Evolutionary conservation across 2,797 vertebrate species (phyloP).

Genomic region (Megaceryle alcyon): DNA sequence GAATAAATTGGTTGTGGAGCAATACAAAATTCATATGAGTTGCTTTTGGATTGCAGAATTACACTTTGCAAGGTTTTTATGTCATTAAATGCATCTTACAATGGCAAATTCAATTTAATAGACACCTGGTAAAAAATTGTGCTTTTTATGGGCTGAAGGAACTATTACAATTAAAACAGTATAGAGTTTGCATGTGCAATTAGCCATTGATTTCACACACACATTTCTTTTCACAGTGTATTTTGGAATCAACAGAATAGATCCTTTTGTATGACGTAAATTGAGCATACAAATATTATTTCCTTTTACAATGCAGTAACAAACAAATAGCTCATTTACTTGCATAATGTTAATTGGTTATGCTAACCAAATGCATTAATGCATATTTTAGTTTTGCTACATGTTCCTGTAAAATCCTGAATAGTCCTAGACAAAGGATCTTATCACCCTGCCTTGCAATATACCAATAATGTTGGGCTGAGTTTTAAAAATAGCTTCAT

Average conservation of each 20-base stretch:
- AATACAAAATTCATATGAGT: neutral
- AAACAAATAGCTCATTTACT: constrained; percentile 38
- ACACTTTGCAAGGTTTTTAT: neutral
- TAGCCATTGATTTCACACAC: neutral
- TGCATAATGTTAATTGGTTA: constrained; percentile 30
- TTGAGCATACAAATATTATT: constrained; percentile 26
- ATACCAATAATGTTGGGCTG: neutral
- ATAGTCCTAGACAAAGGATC: neutral
- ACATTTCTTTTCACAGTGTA: neutral
- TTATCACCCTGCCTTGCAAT: neutral
- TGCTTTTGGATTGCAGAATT: neutral
- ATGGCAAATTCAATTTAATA: neutral
- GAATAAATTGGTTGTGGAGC: neutral
- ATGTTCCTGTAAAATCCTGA: neutral
- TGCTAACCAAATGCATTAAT: constrained; percentile 23
- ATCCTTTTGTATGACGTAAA: neutral
- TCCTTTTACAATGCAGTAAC: constrained; percentile 26
- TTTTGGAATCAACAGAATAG: constrained; percentile 3
- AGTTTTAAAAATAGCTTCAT: constrained; percentile 6
- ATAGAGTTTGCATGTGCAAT: neutral
- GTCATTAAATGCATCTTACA: neutral
- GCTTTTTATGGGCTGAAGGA: neutral
- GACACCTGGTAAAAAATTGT: neutral
- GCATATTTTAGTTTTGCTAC: constrained; percentile 3
- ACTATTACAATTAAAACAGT: neutral